These are phyloP conservation scores for Ptiloglossa arizonensis DNA, from an alignment of 1,140 invertebrate genomes.

Conservation along the genomic window DNA sequence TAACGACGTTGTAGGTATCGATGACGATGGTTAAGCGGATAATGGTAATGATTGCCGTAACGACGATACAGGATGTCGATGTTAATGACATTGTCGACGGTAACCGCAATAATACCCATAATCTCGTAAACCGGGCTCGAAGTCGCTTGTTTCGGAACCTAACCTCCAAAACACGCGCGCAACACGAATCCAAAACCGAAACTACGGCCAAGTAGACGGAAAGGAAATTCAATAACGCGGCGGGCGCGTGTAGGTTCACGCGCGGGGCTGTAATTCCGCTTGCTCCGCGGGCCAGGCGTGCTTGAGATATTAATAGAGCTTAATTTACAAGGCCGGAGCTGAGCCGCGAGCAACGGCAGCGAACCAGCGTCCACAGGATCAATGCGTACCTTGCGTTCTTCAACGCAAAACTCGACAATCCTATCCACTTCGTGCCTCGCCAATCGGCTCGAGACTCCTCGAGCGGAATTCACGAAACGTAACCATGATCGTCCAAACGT, in stretches of 20 bases:
- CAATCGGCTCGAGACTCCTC: not conserved
- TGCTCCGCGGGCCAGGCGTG: not conserved
- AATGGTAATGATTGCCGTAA: too few relatives aligned
- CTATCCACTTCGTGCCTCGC: not conserved
- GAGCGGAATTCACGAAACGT: not conserved
- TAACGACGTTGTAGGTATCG: too few relatives aligned
- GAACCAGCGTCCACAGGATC: slow-evolving; percentile 20
- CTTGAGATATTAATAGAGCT: slow-evolving; percentile 33
- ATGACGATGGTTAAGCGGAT: too few relatives aligned
- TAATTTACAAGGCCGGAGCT: slow-evolving; percentile 10
- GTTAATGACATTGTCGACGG: too few relatives aligned
- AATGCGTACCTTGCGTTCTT: slow-evolving; percentile 37
- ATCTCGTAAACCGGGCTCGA: too few relatives aligned
- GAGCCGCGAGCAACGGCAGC: not conserved
- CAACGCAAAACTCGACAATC: not conserved
- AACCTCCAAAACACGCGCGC: too few relatives aligned
- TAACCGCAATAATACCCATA: too few relatives aligned
- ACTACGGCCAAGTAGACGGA: too few relatives aligned
- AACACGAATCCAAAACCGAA: too few relatives aligned
- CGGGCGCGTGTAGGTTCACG: not conserved
- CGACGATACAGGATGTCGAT: too few relatives aligned
- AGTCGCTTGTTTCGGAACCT: too few relatives aligned
- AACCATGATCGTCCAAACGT: not conserved
- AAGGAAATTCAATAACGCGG: not conserved
- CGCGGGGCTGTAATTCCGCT: not conserved